Evolutionary conservation across 2,797 vertebrate species (phyloP).

Genomic region (Anas acuta): DNA sequence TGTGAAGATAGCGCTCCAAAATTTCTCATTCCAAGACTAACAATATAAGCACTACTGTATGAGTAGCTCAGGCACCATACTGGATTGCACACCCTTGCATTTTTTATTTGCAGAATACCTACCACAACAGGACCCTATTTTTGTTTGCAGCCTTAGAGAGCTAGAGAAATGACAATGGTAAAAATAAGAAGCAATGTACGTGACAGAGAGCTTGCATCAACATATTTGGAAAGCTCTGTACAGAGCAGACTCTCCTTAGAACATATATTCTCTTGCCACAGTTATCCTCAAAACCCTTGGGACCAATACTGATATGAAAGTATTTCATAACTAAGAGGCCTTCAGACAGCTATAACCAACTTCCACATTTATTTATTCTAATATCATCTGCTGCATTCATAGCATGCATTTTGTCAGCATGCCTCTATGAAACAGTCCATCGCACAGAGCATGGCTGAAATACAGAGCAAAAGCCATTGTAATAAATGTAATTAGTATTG

Average conservation of each 20-base stretch:
- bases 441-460: constrained; percentile 29
- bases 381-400: constrained; percentile 9
- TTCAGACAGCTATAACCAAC: constrained; percentile 62
- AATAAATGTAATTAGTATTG: constrained; percentile 52
- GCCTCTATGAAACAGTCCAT: constrained; percentile 3
- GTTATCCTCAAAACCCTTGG: constrained; percentile 45
- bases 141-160: neutral
- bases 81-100: neutral
- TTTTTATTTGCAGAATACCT: neutral
- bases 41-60: neutral
- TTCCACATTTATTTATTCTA: constrained; percentile 63
- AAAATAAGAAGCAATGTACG: neutral
- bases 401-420: constrained; percentile 8
- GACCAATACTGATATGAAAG: neutral
- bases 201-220: neutral
- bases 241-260: neutral
- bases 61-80: neutral
- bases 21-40: neutral
- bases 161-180: neutral
- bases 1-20: neutral
- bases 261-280: neutral
- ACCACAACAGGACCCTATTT: neutral
- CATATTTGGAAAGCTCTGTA: neutral
- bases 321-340: constrained; percentile 61
- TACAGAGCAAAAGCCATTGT: constrained; percentile 22